Percentiles rank a stretch among this genome's conserved stretches.
These are phyloP conservation scores for Nymphicus hollandicus DNA, from an alignment of 2,113 vertebrate genomes.

Conservation along the genomic window DNA sequence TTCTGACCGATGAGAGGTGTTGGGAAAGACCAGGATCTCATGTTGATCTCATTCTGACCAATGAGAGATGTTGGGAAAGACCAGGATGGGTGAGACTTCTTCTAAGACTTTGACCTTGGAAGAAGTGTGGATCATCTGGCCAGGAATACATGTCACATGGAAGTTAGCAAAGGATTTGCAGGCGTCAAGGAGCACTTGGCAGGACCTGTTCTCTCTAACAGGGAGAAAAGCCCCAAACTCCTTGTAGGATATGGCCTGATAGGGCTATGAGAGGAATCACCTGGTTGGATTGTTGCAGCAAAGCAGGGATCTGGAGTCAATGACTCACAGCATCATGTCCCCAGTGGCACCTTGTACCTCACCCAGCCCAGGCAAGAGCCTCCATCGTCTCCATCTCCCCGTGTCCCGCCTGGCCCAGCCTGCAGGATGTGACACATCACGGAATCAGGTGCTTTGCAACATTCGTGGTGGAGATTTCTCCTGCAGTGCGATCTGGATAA, in stretches of 20 bases:
- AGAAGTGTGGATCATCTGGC: neutral
- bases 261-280: neutral
- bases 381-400: neutral
- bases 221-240: fast-evolving
- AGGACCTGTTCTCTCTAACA: fast-evolving
- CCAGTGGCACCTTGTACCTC: neutral
- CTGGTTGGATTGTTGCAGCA: neutral
- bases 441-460: fast-evolving
- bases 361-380: neutral
- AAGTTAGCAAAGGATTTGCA: neutral
- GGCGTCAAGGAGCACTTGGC: neutral
- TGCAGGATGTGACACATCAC: neutral
- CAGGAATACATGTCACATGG: neutral
- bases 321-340: neutral
- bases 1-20: neutral
- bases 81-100: neutral
- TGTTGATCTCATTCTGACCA: neutral
- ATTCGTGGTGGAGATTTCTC: neutral
- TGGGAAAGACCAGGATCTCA: neutral
- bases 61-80: neutral
- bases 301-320: neutral
- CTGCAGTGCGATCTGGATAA: neutral
- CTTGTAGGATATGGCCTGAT: fast-evolving
- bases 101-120: neutral
- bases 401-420: neutral